Conservation (phyloP, 2,113 vertebrate genomes). For the Abramis brama region DNA sequence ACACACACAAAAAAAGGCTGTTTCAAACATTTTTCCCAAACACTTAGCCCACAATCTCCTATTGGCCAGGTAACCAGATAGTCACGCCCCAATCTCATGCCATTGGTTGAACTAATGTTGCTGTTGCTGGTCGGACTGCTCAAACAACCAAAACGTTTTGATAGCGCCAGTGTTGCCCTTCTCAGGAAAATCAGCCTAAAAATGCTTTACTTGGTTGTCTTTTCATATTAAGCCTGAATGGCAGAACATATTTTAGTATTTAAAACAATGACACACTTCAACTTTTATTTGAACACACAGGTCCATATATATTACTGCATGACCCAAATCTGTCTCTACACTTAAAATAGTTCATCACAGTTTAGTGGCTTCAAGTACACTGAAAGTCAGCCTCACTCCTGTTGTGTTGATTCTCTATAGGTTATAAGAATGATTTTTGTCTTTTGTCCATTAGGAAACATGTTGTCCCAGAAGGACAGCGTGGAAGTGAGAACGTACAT, state of each 20-base stretch:
- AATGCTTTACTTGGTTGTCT: neutral
- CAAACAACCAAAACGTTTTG: neutral
- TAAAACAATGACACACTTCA: neutral
- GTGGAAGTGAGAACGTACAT: constrained; percentile 85
- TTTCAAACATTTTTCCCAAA: neutral
- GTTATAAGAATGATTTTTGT: neutral
- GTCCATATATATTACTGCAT: neutral
- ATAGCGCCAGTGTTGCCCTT: neutral
- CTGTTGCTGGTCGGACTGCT: constrained; percentile 1
- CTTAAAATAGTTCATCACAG: neutral
- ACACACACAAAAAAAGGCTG: neutral
- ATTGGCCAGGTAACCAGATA: neutral
- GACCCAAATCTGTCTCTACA: neutral
- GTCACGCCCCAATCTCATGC: neutral
- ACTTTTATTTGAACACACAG: neutral
- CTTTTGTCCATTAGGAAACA: constrained; percentile 76
- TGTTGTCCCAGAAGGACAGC: constrained; percentile 86
- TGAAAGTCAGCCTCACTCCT: neutral
- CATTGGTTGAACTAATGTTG: neutral
- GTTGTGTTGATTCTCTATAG: neutral
- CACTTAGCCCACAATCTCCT: neutral
- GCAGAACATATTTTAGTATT: neutral
- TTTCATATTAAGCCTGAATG: neutral
- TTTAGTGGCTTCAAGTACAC: neutral
- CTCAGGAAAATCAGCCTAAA: neutral